These are phyloP conservation scores for Tragelaphus buxtoni DNA, from an alignment of 2,113 vertebrate species.

Conservation along the genomic window DNA sequence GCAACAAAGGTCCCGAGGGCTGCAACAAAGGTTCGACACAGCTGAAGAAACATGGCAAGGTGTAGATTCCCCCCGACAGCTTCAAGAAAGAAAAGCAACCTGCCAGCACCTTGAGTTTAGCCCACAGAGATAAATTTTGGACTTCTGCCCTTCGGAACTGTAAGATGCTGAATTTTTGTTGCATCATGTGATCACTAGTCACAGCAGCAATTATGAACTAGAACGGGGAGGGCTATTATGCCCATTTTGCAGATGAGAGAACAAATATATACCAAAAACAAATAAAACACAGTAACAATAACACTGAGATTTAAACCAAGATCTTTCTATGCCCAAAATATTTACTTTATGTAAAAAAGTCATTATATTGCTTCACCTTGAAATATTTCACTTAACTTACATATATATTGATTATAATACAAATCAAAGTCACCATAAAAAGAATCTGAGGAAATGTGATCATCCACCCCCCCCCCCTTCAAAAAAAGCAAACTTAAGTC, in stretches of 20 bases:
- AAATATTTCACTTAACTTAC: not conserved
- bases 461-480: fast-evolving
- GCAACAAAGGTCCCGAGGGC: fast-evolving
- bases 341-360: not conserved
- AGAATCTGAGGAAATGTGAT: not conserved
- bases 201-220: not conserved
- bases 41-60: not conserved
- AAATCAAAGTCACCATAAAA: not conserved
- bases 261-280: not conserved
- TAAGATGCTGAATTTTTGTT: not conserved
- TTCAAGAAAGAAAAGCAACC: too few relatives aligned
- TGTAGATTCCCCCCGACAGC: not conserved
- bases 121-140: not conserved
- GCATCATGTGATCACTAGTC: not conserved
- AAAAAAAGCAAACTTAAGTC: not conserved
- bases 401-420: not conserved
- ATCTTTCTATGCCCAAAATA: not conserved
- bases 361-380: not conserved
- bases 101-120: not conserved
- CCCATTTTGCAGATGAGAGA: not conserved
- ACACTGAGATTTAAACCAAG: not conserved
- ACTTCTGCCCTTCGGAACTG: not conserved
- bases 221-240: not conserved
- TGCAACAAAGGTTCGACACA: fast-evolving
- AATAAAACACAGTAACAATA: not conserved